Evolutionary conservation across 2,797 vertebrate species (phyloP), one percentile per base, ranked within the genome.

Genomic region (Distichodus sexfasciatus): DNA sequence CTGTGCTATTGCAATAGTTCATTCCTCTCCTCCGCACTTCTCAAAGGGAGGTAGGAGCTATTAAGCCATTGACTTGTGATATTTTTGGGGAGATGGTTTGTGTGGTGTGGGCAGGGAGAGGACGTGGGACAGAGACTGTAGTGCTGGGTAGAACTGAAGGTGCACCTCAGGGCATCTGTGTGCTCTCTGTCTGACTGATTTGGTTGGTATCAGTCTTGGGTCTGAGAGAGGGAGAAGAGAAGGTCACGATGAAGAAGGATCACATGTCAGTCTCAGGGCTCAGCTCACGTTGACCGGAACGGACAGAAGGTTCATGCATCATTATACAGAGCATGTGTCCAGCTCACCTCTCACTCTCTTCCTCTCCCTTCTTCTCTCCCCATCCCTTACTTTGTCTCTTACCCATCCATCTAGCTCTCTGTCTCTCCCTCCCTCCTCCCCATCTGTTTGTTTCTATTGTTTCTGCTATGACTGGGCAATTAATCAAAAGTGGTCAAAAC

Each of bases 211-310:
- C 67, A 66, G 71, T 76, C 65, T 68, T 68, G 57, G n/a, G 31
- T 46, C 51, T 57, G 29, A 74, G 57, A 74, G 59, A 54, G 68
- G 63, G 35, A 51, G 57, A 40, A 50, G 41, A 11, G 51, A 60
- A 69, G 62, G 62, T 54, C 33, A 46, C 26, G 36, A 53, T 69
- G 62, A 28, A 47, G 35, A 72, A 65, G 57, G 69, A 77, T 2
- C 76, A 36, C 74, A 66, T 75, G 59, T 71, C 64, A 44, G n/a
- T 66, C 65, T 53, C 50, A 24, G 61, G 72, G 15, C 31, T 57
- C 31, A 81, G 74, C 80, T 83, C 80, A 79, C 74, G 82, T 87
- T 81, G 84, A 82, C 75, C 77, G 38, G 64, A 63, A 64, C 29
- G 77, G 75, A 63, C 11, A 76, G 58, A 58, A 74, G 38, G 28